phyloP scores from a whole-genome alignment of 2,113 vertebrate genomes.

The Oreochromis aureus region DNA sequence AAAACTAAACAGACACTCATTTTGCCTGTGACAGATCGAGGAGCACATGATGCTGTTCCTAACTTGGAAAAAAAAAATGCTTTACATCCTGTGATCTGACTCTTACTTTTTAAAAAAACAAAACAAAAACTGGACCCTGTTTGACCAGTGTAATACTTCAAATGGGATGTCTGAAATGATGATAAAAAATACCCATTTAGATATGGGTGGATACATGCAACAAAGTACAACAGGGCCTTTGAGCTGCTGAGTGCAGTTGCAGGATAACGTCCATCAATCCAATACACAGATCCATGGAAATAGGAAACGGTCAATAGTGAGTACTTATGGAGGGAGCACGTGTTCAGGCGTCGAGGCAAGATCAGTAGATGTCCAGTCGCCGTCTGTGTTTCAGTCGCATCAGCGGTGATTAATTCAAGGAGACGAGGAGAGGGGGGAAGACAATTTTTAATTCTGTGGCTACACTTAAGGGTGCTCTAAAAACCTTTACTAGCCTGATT shows the following conservation, averaged over 20 bases:
- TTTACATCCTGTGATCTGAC: neutral
- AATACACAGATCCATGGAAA: neutral
- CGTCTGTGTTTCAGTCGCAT: neutral
- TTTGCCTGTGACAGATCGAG: neutral
- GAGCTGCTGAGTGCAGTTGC: neutral
- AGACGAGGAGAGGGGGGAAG: neutral
- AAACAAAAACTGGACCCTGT: neutral
- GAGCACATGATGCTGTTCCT: neutral
- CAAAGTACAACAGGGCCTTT: neutral
- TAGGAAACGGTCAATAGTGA: neutral
- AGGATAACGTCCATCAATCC: neutral
- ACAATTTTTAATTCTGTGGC: neutral
- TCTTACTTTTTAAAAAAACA: neutral
- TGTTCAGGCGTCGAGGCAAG: neutral
- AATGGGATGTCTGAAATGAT: neutral
- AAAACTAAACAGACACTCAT: neutral
- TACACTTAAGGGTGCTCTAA: neutral
- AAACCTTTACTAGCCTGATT: neutral
- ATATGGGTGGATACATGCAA: neutral
- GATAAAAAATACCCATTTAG: fast-evolving
- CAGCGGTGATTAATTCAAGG: neutral
- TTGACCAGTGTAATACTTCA: neutral
- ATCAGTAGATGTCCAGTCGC: neutral
- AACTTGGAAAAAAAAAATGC: neutral
- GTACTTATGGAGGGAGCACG: neutral